Percentiles rank a stretch among this genome's conserved stretches.
phyloP scores from a whole-genome alignment of 2,888 invertebrate genomes.

The Schizaphis graminum region DNA sequence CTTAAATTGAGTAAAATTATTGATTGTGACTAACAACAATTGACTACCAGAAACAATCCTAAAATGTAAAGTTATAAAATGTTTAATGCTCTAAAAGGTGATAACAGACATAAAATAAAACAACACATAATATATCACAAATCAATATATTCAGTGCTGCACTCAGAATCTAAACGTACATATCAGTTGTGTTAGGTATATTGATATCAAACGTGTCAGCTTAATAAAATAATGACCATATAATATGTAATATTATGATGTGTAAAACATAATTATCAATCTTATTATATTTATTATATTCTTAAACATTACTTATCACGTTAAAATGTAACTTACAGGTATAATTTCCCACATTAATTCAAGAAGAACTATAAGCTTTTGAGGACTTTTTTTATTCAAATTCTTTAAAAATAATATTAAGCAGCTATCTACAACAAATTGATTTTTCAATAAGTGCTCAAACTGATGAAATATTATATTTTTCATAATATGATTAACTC shows the following conservation, averaged over 20 bases:
- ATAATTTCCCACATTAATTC: conserved; percentile 50
- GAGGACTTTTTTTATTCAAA: not conserved
- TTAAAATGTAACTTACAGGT: conserved; percentile 24
- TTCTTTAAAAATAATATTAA: conserved; percentile 21
- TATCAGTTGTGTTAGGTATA: not conserved
- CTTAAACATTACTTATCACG: not conserved
- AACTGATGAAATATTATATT: conserved; percentile 33
- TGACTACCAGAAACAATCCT: not conserved
- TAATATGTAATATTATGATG: not conserved
- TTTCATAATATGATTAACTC: conserved; percentile 6
- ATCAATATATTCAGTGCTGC: not conserved
- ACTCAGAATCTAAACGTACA: not conserved
- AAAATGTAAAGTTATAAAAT: not conserved
- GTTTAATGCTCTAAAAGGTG: not conserved
- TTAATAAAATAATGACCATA: not conserved
- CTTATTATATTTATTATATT: not conserved
- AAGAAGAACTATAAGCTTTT: conserved; percentile 30
- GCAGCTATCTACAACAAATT: conserved; percentile 23
- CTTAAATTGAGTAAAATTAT: not conserved
- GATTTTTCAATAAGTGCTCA: not conserved
- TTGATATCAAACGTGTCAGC: not conserved
- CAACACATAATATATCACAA: not conserved
- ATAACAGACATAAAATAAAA: not conserved
- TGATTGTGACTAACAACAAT: not conserved
- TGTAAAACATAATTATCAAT: not conserved